phyloP scores from a whole-genome alignment of 2,888 invertebrate species.

The Cistogaster globosa region DNA sequence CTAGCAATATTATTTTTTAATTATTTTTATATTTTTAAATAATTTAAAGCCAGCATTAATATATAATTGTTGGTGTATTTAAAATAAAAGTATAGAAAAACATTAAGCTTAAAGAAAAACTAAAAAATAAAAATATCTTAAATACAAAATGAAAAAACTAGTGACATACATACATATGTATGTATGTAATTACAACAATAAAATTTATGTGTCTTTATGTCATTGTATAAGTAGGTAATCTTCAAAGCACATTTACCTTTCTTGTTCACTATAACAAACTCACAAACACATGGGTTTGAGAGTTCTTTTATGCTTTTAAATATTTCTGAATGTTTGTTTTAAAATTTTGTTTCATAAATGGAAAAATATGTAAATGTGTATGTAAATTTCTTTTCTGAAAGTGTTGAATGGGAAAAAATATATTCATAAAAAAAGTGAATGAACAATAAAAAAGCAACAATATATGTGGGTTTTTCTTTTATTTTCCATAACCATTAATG shows the following conservation, averaged over 20 bases:
- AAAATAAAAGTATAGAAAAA: too few relatives aligned
- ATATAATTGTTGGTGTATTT: too few relatives aligned
- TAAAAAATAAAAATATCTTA: too few relatives aligned
- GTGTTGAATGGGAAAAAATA: background rate
- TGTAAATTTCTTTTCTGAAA: background rate
- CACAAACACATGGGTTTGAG: background rate
- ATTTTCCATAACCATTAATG: constrained; percentile 1
- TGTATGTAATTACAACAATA: background rate
- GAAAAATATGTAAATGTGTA: background rate
- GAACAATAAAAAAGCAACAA: constrained; percentile 13
- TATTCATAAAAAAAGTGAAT: background rate
- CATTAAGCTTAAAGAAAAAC: too few relatives aligned
- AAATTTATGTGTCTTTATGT: background rate
- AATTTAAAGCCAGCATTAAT: too few relatives aligned
- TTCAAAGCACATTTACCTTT: constrained; percentile 55
- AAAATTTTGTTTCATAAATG: background rate
- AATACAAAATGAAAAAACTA: too few relatives aligned
- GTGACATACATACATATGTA: background rate
- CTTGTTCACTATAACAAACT: background rate
- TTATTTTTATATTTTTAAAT: too few relatives aligned
- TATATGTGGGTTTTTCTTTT: constrained; percentile 18
- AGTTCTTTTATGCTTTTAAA: background rate
- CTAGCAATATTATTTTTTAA: too few relatives aligned
- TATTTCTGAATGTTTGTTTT: background rate
- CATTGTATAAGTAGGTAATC: constrained; percentile 40